Conservation (phyloP, 2,797 vertebrate genomes). For the Pipistrellus nathusii region DNA sequence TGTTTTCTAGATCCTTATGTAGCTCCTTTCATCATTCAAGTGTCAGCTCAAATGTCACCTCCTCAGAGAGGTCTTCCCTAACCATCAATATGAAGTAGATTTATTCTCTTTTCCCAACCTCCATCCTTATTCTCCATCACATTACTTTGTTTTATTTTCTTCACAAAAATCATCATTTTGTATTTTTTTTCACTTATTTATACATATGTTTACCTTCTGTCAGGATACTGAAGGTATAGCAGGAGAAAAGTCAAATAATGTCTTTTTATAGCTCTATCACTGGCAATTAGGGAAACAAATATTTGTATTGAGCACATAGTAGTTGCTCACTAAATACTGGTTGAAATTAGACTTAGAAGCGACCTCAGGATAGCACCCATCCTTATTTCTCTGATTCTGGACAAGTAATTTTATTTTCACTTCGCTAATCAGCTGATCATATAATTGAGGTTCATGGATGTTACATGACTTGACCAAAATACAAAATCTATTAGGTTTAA, state of each 20-base stretch:
- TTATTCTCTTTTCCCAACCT: not conserved
- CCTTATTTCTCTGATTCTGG: conserved; percentile 9
- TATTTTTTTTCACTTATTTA: not conserved
- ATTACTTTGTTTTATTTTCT: conserved; percentile 30
- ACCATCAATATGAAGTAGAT: not conserved
- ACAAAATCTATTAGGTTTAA: conserved; percentile 35
- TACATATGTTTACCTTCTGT: conserved; percentile 18
- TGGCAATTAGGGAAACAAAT: conserved; percentile 43
- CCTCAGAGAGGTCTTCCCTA: not conserved
- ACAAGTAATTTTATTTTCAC: conserved; percentile 33
- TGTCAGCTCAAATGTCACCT: conserved; percentile 12
- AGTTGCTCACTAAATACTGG: conserved; percentile 41
- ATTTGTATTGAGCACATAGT: not conserved
- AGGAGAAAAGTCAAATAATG: not conserved
- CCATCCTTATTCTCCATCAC: not conserved
- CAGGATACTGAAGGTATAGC: conserved; percentile 15
- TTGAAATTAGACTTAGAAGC: conserved; percentile 55
- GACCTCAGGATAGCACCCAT: not conserved
- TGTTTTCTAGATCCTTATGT: not conserved
- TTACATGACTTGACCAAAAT: not conserved
- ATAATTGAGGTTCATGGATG: not conserved
- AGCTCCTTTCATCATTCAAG: conserved; percentile 29
- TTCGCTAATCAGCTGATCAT: conserved; percentile 35
- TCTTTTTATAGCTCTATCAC: conserved; percentile 27
- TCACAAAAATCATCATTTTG: conserved; percentile 46